Conservation (phyloP, 2,888 invertebrate genomes). For the Seira sanloemensis region DNA sequence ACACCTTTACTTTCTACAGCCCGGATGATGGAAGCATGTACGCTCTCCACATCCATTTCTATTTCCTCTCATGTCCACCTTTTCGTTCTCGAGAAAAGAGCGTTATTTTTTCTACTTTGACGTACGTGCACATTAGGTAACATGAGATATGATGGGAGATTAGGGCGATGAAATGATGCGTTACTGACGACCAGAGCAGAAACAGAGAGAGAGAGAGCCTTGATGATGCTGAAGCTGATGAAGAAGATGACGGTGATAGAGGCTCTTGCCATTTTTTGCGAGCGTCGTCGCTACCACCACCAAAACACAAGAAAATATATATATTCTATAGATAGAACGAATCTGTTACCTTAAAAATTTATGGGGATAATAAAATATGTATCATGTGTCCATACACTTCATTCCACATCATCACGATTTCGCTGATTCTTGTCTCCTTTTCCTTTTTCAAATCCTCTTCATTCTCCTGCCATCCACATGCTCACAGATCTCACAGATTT, state of each 20-base stretch:
- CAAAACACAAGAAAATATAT: not conserved
- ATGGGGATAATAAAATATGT: slow-evolving; percentile 14
- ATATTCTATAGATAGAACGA: slow-evolving; percentile 6
- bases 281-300: not conserved
- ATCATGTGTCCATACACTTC: slow-evolving; percentile 46
- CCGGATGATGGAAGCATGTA: not conserved
- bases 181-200: slow-evolving; percentile 63
- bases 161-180: slow-evolving; percentile 64
- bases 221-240: slow-evolving; percentile 22
- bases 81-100: not conserved
- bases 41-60: not conserved
- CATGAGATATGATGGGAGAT: slow-evolving; percentile 39
- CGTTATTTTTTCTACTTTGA: not conserved
- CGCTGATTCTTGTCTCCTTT: slow-evolving; percentile 39
- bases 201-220: too few relatives aligned
- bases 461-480: slow-evolving; percentile 13
- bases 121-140: slow-evolving; percentile 17
- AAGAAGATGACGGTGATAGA: not conserved
- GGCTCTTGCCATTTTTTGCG: not conserved
- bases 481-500: too few relatives aligned
- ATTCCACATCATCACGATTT: slow-evolving; percentile 53
- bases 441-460: slow-evolving; percentile 14
- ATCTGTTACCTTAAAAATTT: not conserved
- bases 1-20: not conserved
- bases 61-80: not conserved